Evolutionary conservation across 2,797 vertebrate genomes (phyloP), one percentile per base, ranked within the genome.

Genomic region (Chiroxiphia lanceolata): DNA sequence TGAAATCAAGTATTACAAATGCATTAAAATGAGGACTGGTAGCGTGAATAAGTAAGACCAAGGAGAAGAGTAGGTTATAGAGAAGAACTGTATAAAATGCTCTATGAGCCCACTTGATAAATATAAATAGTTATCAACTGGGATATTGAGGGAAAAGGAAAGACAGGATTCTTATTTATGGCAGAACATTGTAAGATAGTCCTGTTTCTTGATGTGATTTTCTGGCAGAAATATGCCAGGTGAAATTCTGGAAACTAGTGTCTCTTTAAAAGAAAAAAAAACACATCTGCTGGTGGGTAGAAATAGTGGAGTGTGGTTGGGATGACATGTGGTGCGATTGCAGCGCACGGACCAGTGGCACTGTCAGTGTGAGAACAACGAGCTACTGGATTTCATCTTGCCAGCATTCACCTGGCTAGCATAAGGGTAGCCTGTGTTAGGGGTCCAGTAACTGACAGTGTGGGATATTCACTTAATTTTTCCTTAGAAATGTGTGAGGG

Each of bases 251-350:
- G 78, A 94, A 94, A 96, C 94, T 94, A 59, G 34, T 85, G 68
- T 82, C 81, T 94, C 77, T 95, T 89, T 90, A 82, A 89, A 89
- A 84, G 42, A 44, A 67, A 84, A 87, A 68, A 69, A 83, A 64
- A 68, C 53, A 64, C 83, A 82, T 70, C 51, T 5, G 8, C 93
- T 95, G 87, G 81, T 89, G 95, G 60, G 87, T 97, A 95, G 88
- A 88, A 96, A 96, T 91, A 94, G 96, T 83, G 86, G 70, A 94
- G 94, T 90, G 90, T 36, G 59, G 69, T 45, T 94, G 83, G 75
- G 89, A 56, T 87, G 91, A 94, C 97, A 97, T 98, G 97, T 97
- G 97, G 94, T 77, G 93, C 78, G 92, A 80, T 9, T 87, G 94
- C 91, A 95, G 97, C 50, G 88, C 95, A 75, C 1, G 33, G 44